Evolutionary conservation across 2,797 vertebrate species (phyloP).

Genomic region (Oophaga sylvatica): DNA sequence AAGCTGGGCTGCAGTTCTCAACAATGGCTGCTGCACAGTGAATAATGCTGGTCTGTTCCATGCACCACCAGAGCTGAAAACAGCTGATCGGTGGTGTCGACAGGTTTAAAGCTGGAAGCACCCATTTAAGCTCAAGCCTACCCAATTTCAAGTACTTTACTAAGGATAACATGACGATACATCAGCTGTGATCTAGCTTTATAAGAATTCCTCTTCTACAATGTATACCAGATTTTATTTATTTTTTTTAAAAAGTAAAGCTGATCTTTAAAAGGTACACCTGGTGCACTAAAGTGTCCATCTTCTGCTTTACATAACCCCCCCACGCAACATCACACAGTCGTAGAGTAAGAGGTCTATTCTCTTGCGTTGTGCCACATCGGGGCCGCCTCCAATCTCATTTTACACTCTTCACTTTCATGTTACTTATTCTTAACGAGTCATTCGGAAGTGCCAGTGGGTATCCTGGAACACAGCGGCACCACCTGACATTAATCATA

Average conservation of each 20-base stretch:
- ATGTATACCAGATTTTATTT: neutral
- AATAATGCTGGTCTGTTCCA: too few relatives aligned
- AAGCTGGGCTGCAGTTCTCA: too few relatives aligned
- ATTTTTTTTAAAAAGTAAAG: neutral
- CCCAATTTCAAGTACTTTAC: too few relatives aligned
- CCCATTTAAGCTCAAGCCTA: too few relatives aligned
- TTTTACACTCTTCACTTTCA: conserved; percentile 30
- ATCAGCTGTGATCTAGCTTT: neutral
- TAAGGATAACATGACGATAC: neutral
- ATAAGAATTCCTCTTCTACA: neutral
- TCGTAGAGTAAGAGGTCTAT: neutral
- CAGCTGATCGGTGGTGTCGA: too few relatives aligned
- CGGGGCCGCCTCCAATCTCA: neutral
- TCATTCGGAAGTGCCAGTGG: conserved; percentile 37
- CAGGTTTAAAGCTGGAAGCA: too few relatives aligned
- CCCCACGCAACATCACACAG: neutral
- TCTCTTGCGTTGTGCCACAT: neutral
- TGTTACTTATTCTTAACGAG: conserved; percentile 41
- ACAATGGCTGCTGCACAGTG: too few relatives aligned
- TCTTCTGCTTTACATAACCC: too few relatives aligned
- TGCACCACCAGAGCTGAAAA: too few relatives aligned
- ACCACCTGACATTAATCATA: conserved; percentile 44
- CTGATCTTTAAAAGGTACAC: neutral
- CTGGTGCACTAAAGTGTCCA: neutral
- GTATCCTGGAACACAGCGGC: conserved; percentile 18